A percentile compares a stretch with the other conserved stretches of the same genome.
Conservation (phyloP, 1,140 invertebrate genomes). For the Sweltsa coloradensis region DNA sequence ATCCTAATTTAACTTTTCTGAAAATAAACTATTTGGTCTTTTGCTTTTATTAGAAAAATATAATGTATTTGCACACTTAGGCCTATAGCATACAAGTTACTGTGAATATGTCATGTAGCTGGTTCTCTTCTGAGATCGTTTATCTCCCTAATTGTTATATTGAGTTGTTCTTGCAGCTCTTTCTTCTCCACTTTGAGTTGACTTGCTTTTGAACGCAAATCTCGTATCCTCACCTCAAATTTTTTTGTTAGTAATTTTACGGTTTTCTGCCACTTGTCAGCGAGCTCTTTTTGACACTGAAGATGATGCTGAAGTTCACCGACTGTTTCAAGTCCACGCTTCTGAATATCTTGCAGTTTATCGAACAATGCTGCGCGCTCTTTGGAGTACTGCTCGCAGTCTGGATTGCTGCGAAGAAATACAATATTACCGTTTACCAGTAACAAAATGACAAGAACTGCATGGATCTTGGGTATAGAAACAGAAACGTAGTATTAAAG, state of each 20-base stretch:
- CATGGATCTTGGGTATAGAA: no score
- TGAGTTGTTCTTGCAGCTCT: background rate
- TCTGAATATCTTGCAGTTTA: conserved; percentile 1
- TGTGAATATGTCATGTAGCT: no score
- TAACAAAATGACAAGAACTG: no score
- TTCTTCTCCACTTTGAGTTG: background rate
- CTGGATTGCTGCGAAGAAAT: background rate
- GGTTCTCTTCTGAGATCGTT: no score
- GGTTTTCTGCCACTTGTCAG: conserved; percentile 2
- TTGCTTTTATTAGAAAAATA: no score
- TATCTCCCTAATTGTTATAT: no score
- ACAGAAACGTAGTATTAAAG: no score
- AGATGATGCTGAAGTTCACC: background rate
- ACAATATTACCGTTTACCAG: no score
- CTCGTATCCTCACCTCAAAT: background rate
- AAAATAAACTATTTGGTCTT: no score
- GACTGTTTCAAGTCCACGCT: background rate
- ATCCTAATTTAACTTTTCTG: no score
- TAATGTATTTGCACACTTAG: no score
- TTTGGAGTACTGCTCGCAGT: background rate
- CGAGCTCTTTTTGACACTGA: background rate
- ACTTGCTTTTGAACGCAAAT: background rate
- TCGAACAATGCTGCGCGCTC: background rate
- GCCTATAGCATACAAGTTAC: no score
- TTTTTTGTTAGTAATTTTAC: background rate